Evolutionary conservation across 1,140 invertebrate species (phyloP), one percentile per base, ranked within the genome.

Genomic region (Archivesica marissinica): DNA sequence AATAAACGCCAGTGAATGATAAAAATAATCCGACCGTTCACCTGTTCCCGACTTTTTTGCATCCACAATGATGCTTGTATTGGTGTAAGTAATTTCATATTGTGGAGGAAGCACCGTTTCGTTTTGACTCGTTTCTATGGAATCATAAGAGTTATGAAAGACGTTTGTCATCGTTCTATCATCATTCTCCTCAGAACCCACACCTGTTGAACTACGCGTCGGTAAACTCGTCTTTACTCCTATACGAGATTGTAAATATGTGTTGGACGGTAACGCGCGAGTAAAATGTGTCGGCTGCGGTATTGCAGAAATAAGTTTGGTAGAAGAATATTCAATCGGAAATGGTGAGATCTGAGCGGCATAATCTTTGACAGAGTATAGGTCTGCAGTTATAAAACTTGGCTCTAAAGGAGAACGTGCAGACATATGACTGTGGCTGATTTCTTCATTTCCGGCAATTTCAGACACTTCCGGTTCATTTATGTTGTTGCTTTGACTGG

Each of bases 1-100:
- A 25, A 81, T 81, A 41, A 23, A 68, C 1, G 3, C 64, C 30
- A 81, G 11, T 1, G 78, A 50, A 11, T 70, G 13, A 56, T 81
- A 81, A 28, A 61, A 81, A n/a, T 72, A 70, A 0, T 41, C 30
- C n/a, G 41, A n/a, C 30, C 33, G 33, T 41, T 52, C 44, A 1
- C 39, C 78, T 1, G 4, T 35, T 30, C n/a, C 41, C n/a, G 28
- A 13, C 33, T 28, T 70, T 20, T 50, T 28, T 7, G 35, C 15
- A 17, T 79, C 13, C 2, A 6, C n/a, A 23, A 28, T 64, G 20
- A 79, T 41, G 50, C 30, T 47, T 28, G 15, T 20, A 50, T 50
- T n/a, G n/a, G n/a, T n/a, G n/a, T 25, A 50, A 28, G n/a, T 20
- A 25, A 50, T 20, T 68, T 39, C 64, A 68, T 35, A 38, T 33